A percentile compares a stretch with the other conserved stretches of the same genome.
phyloP scores from a whole-genome alignment of 2,113 vertebrate genomes.

The Lucifuga dentata region DNA sequence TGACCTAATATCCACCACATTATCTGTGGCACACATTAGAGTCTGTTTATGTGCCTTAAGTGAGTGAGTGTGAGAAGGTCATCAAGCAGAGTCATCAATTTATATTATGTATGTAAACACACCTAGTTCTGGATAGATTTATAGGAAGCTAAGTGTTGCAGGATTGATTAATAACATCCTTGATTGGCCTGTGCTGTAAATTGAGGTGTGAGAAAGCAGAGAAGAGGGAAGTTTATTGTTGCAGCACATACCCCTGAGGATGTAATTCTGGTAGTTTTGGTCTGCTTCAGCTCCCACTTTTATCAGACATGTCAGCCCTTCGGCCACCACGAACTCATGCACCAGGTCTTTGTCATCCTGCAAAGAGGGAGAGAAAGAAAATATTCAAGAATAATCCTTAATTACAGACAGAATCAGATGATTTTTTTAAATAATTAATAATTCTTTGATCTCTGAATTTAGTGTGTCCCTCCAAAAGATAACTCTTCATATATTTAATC shows the following conservation, averaged over 20 bases:
- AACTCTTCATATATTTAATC: background rate
- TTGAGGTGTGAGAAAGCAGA: constrained; percentile 32
- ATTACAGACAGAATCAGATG: background rate
- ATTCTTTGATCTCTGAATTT: background rate
- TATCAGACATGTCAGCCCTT: constrained; percentile 96
- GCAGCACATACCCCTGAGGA: constrained; percentile 91
- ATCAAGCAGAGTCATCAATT: constrained; percentile 68
- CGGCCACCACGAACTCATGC: constrained; percentile 95
- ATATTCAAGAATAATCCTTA: background rate
- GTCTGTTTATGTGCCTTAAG: constrained; percentile 55
- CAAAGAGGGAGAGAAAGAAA: background rate
- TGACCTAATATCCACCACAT: constrained; percentile 42
- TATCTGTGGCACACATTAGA: constrained; percentile 53
- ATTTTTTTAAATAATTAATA: background rate
- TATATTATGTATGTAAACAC: constrained; percentile 64
- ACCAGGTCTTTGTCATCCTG: constrained; percentile 99
- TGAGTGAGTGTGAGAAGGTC: constrained; percentile 51
- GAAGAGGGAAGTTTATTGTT: constrained; percentile 12
- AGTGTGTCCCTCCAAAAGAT: background rate
- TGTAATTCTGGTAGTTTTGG: constrained; percentile 99
- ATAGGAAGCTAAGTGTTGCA: constrained; percentile 57
- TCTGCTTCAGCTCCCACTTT: constrained; percentile 97
- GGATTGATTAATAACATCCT: constrained; percentile 72
- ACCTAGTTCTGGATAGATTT: constrained; percentile 64
- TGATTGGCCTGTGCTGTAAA: constrained; percentile 32